These are phyloP conservation scores for Oryzias celebensis DNA, from an alignment of 2,113 vertebrate species.

Conservation along the genomic window DNA sequence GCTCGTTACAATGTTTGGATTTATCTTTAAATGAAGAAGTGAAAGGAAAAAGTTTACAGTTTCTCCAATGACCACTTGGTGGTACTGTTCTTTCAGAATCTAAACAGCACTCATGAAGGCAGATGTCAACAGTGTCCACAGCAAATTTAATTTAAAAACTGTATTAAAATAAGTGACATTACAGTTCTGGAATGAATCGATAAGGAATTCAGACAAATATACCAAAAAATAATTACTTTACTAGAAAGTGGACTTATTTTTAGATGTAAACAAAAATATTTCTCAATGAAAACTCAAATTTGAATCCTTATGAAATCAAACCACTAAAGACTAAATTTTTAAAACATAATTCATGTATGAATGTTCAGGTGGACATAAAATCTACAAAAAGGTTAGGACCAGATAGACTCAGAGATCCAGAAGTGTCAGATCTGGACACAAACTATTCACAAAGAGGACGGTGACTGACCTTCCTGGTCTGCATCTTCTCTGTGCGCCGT, in stretches of 20 bases:
- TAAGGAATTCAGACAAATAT: too few species aligned
- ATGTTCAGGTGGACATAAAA: background rate
- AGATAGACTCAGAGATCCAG: background rate
- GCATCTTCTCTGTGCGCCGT: constrained; percentile 98
- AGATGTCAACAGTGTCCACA: background rate
- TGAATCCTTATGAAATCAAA: too few species aligned
- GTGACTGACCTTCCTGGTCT: constrained; percentile 90
- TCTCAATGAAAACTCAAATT: too few species aligned
- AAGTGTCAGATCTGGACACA: background rate
- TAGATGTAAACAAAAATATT: too few species aligned
- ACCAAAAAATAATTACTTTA: too few species aligned
- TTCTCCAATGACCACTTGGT: constrained; percentile 34
- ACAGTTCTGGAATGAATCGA: background rate
- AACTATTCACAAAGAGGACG: background rate
- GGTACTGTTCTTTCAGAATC: constrained; percentile 73
- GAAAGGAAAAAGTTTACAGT: background rate
- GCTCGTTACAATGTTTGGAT: too few species aligned
- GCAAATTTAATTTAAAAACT: background rate
- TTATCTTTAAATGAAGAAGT: too few species aligned
- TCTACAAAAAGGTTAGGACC: background rate
- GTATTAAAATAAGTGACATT: background rate
- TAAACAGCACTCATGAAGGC: background rate
- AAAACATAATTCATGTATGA: too few species aligned
- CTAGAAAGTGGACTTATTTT: too few species aligned
- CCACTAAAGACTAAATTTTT: too few species aligned